Evolutionary conservation across 2,113 vertebrate species (phyloP), one percentile per base, ranked within the genome.

Genomic region (Ceratotherium simum): DNA sequence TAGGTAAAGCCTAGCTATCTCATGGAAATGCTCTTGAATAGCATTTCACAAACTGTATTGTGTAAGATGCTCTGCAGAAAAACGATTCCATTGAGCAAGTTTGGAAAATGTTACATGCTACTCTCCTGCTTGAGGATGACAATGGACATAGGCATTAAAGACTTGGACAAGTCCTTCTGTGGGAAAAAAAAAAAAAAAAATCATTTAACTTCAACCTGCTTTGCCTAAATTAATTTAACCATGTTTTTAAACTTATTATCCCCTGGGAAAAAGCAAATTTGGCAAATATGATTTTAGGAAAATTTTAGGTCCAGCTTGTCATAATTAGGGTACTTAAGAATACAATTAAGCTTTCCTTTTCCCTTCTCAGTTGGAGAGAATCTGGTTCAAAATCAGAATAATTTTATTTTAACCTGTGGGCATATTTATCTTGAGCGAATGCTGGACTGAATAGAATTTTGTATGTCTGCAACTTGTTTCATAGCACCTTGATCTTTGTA

Each of bases 361-460:
- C 2, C 29, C 3, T 90, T 90, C 27, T 14, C 12, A 29, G 6
- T 84, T 96, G 25, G 21, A 80, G 21, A 85, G 48, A 92, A 54
- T 93, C 65, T 85, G 33, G 36, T 60, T 91, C 42, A 75, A 69
- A 81, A 62, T 94, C 39, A 93, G 31, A 96, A 58, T 80, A 65
- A 56, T n/a, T 95, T 80, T 3, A 23, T 91, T 95, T 86, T 56
- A 60, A 76, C n/a, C 27, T 70, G 14, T 39, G 48, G 27, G 88
- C 12, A 80, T n/a, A 14, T 8, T 75, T 48, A 56, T 64, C 48
- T 79, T 82, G 51, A 89, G 33, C 21, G 0, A 48, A 58, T 86
- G 39, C 17, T 91, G 60, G 29, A 48, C 7, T 82, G 42, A 39
- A 36, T 25, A 90, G 62, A 48, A 65, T 58, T 95, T 69, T 83